phyloP scores from a whole-genome alignment of 2,113 vertebrate genomes.

The Zapornia atra region DNA sequence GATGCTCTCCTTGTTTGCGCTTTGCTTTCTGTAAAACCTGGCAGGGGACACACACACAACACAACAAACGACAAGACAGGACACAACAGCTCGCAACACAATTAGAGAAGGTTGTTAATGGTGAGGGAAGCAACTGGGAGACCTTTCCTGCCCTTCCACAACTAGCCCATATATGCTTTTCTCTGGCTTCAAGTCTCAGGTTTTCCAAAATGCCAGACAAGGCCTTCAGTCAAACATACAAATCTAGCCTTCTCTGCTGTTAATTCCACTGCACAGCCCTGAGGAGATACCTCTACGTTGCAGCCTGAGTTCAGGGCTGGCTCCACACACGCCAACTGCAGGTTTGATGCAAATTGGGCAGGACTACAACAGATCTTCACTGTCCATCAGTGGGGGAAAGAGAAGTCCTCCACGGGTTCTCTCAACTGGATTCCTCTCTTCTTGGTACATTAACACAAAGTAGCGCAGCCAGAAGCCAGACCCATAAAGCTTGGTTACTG shows the following conservation, averaged over 20 bases:
- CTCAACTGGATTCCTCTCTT: not conserved
- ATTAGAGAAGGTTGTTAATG: not conserved
- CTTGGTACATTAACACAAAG: accelerated
- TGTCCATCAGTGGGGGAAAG: not conserved
- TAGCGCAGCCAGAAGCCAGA: not conserved
- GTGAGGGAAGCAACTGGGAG: not conserved
- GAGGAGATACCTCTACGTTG: accelerated
- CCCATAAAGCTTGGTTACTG: not conserved
- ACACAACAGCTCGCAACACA: not conserved
- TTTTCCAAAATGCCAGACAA: not conserved
- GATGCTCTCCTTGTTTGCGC: not conserved
- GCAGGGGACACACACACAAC: not conserved
- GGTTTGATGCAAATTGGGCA: not conserved
- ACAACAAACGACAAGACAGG: too few relatives aligned
- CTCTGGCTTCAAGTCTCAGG: not conserved
- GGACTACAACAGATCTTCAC: not conserved
- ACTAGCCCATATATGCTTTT: accelerated
- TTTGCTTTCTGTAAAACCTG: not conserved
- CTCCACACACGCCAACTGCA: accelerated
- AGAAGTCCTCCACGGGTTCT: not conserved
- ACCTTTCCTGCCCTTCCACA: not conserved
- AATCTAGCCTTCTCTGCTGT: not conserved
- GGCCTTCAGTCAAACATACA: not conserved
- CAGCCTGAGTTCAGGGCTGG: not conserved
- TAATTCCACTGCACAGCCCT: not conserved